These are phyloP conservation scores for Atta cephalotes DNA, from an alignment of 1,140 invertebrate genomes.

Conservation along the genomic window DNA sequence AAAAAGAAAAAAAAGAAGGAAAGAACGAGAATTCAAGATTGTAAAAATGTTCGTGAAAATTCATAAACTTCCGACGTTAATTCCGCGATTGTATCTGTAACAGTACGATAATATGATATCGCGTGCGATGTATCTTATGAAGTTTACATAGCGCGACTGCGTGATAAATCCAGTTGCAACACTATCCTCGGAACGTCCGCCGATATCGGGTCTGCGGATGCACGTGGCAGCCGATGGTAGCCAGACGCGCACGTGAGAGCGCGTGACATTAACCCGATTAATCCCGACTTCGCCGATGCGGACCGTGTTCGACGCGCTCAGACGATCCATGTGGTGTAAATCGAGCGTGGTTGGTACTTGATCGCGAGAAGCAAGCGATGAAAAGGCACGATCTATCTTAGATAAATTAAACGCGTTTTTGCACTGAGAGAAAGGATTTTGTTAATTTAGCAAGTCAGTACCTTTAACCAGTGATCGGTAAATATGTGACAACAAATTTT, in stretches of 20 bases:
- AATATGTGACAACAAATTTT: too few relatives aligned
- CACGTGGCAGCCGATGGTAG: conserved; percentile 34
- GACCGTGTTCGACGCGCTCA: conserved; percentile 33
- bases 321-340: conserved; percentile 17
- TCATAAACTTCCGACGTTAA: not conserved
- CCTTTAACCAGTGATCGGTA: too few relatives aligned
- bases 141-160: not conserved
- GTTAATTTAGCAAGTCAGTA: too few relatives aligned
- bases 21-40: not conserved
- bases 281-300: conserved; percentile 51
- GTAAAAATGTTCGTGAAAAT: not conserved
- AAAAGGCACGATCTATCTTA: conserved; percentile 29
- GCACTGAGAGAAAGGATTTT: too few relatives aligned
- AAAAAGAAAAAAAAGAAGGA: too few relatives aligned
- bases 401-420: not conserved
- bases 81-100: not conserved
- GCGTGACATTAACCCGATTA: conserved; percentile 63
- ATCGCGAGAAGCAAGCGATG: conserved; percentile 14
- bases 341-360: conserved; percentile 29
- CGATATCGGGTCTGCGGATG: conserved; percentile 17
- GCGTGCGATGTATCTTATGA: not conserved
- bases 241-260: conserved; percentile 49
- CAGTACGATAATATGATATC: not conserved
- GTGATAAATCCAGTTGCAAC: conserved; percentile 17
- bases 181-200: conserved; percentile 25